Percentiles rank a stretch among this genome's conserved stretches.
Evolutionary conservation across 2,888 invertebrate genomes (phyloP).

Genomic region (Labia minor): DNA sequence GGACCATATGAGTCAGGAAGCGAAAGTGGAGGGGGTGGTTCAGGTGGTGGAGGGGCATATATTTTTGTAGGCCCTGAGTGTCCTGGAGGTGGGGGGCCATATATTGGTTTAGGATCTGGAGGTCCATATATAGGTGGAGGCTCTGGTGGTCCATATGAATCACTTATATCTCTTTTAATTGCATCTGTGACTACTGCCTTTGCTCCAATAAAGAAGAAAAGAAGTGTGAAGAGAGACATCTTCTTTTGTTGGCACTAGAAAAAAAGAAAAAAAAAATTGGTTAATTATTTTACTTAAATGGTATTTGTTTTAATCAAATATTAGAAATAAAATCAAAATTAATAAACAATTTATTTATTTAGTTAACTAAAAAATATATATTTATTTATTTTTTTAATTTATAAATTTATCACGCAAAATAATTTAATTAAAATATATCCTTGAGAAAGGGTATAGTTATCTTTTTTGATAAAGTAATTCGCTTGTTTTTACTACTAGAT

Average conservation of each 20-base stretch:
- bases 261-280: neutral
- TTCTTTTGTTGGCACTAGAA: neutral
- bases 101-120: slow-evolving; percentile 22
- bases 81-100: slow-evolving; percentile 22
- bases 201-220: neutral
- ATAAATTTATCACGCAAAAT: too few relatives aligned
- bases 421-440: too few relatives aligned
- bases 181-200: neutral
- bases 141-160: slow-evolving; percentile 34
- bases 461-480: too few relatives aligned
- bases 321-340: too few relatives aligned
- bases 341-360: too few relatives aligned
- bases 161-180: slow-evolving; percentile 26
- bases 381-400: too few relatives aligned
- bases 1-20: slow-evolving; percentile 21
- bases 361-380: too few relatives aligned
- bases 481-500: too few relatives aligned
- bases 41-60: slow-evolving; percentile 32
- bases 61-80: slow-evolving; percentile 28
- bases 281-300: too few relatives aligned
- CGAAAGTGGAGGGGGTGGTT: slow-evolving; percentile 24
- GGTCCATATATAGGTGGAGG: slow-evolving; percentile 35
- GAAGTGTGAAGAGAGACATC: neutral
- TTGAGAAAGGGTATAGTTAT: too few relatives aligned
- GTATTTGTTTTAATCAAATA: too few relatives aligned